phyloP scores from a whole-genome alignment of 1,140 invertebrate genomes.

The Pristionchus pacificus region DNA sequence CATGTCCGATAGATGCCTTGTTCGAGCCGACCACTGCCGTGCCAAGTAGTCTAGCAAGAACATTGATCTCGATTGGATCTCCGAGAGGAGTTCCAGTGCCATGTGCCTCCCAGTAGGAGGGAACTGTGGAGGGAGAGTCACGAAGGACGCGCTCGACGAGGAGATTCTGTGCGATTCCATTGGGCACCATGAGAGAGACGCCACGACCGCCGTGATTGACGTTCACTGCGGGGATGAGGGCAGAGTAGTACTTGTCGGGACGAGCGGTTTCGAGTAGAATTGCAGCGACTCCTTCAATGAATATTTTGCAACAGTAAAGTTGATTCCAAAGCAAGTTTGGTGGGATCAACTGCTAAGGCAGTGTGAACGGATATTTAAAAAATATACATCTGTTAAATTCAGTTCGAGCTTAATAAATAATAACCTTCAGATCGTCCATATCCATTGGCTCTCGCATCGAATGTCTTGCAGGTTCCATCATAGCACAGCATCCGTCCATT shows the following conservation, averaged over 20 bases:
- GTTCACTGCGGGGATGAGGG: constrained; percentile 28
- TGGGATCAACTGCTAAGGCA: too few species aligned
- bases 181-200: constrained; percentile 47
- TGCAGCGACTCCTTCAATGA: neutral
- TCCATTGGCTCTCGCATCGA: constrained; percentile 71
- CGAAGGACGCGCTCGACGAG: constrained; percentile 19
- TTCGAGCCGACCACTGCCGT: constrained; percentile 30
- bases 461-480: constrained; percentile 84
- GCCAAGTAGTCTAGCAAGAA: constrained; percentile 34
- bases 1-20: constrained; percentile 46
- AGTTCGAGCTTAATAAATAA: constrained; percentile 42
- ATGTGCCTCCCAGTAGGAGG: constrained; percentile 47
- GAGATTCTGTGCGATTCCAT: constrained; percentile 35
- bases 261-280: neutral
- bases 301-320: too few species aligned
- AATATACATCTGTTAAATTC: neutral
- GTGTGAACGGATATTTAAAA: too few species aligned
- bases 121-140: constrained; percentile 8
- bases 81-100: constrained; percentile 47
- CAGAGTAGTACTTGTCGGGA: neutral
- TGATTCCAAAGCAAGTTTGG: too few species aligned
- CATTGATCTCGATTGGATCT: constrained; percentile 48
- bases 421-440: constrained; percentile 52
- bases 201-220: constrained; percentile 49
- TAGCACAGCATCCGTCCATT: constrained; percentile 80